Conservation (phyloP, 2,888 invertebrate species). For the Aporophyla nigra region DNA sequence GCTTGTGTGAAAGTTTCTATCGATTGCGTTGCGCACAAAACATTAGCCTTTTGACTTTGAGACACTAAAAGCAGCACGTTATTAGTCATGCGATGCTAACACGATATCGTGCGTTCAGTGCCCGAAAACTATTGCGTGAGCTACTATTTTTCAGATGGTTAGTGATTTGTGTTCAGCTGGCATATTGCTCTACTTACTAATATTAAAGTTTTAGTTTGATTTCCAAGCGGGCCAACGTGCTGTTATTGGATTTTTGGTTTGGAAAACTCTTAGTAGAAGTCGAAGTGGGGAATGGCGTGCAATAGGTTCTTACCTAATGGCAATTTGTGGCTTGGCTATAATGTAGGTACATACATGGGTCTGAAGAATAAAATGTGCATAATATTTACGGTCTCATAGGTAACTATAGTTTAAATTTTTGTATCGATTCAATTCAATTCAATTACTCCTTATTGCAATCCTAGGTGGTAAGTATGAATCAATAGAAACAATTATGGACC, state of each 20-base stretch:
- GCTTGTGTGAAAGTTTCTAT: conserved; percentile 35
- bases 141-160: conserved; percentile 39
- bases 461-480: too few relatives aligned
- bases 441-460: too few relatives aligned
- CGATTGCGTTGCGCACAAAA: conserved; percentile 35
- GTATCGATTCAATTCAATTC: not conserved
- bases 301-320: not conserved
- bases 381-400: not conserved
- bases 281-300: conserved; percentile 10
- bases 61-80: conserved; percentile 45
- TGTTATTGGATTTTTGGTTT: conserved; percentile 36
- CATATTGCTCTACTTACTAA: conserved; percentile 14
- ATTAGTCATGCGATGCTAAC: conserved; percentile 57
- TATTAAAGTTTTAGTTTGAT: conserved; percentile 39
- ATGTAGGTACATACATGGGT: not conserved
- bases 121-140: conserved; percentile 63
- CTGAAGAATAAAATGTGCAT: not conserved
- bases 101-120: conserved; percentile 53
- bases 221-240: conserved; percentile 16
- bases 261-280: conserved; percentile 3
- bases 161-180: conserved; percentile 32
- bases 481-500: too few relatives aligned
- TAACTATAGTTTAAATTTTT: not conserved
- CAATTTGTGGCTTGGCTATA: conserved; percentile 1
- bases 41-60: conserved; percentile 52